phyloP scores from a whole-genome alignment of 2,888 invertebrate genomes.

The Parnassius apollo region DNA sequence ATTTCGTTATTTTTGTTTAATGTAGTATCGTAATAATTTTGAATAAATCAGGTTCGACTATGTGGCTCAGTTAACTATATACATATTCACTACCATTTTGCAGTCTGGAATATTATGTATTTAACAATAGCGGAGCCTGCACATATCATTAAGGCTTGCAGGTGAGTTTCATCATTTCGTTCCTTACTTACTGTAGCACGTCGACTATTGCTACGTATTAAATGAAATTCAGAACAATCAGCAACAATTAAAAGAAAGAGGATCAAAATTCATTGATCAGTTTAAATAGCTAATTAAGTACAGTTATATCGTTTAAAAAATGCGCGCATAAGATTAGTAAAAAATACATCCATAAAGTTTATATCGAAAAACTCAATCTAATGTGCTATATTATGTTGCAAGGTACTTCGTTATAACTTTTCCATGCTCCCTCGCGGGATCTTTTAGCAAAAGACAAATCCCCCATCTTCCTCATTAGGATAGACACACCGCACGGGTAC shows the following conservation, averaged over 20 bases:
- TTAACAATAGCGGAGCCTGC: conserved; percentile 13
- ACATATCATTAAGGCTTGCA: conserved; percentile 15
- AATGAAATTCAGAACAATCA: conserved; percentile 10
- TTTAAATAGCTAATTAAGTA: conserved; percentile 2
- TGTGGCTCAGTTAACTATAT: not conserved
- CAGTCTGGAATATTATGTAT: conserved; percentile 2
- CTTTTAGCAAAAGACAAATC: too few relatives aligned
- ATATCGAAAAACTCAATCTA: not conserved
- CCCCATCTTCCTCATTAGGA: too few relatives aligned
- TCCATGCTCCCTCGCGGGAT: not conserved
- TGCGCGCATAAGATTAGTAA: not conserved
- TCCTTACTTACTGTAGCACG: conserved; percentile 2
- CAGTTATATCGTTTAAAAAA: not conserved
- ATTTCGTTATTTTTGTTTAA: too few relatives aligned
- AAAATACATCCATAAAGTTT: too few relatives aligned
- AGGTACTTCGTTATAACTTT: not conserved
- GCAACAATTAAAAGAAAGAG: not conserved
- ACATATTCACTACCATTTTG: conserved; percentile 1
- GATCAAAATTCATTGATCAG: not conserved
- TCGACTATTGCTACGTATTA: not conserved
- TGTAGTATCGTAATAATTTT: too few relatives aligned
- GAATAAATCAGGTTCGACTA: too few relatives aligned
- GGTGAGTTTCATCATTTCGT: conserved; percentile 11
- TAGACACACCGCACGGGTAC: too few relatives aligned
- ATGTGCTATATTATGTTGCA: not conserved